Percentiles rank a stretch among this genome's conserved stretches.
Evolutionary conservation across 2,113 vertebrate genomes (phyloP).

Genomic region (Mirounga angustirostris): DNA sequence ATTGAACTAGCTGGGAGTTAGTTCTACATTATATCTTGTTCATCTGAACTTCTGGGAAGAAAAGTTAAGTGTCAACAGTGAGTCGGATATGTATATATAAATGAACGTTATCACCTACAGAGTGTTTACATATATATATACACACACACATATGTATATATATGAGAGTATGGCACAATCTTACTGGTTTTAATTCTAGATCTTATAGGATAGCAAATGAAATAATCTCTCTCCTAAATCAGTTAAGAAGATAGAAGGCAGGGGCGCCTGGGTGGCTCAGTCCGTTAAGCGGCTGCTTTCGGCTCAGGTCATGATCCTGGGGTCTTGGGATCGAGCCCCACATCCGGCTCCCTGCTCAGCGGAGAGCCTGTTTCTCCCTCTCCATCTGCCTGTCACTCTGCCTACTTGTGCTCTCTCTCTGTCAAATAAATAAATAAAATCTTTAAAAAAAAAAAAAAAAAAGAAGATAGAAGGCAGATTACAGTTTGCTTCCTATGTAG

Average conservation of each 20-base stretch:
- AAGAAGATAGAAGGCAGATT: neutral
- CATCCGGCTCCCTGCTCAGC: no score
- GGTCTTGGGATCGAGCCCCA: no score
- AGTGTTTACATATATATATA: neutral
- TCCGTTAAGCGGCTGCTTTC: no score
- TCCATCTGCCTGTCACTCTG: no score
- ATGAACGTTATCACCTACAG: neutral
- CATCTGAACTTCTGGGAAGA: neutral
- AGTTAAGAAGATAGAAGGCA: neutral
- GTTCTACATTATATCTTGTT: neutral
- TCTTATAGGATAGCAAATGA: neutral
- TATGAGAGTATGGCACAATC: neutral
- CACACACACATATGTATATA: neutral
- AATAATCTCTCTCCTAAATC: slow-evolving; percentile 25
- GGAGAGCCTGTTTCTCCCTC: no score
- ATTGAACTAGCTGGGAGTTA: neutral
- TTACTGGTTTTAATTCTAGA: neutral
- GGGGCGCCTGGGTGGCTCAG: no score
- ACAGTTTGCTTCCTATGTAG: neutral
- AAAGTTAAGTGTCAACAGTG: neutral
- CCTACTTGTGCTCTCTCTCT: no score
- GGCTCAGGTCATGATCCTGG: no score
- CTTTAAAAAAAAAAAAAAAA: no score
- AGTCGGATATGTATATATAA: neutral
- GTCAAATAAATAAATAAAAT: no score